Conservation (phyloP, 1,140 invertebrate genomes). For the Phymorhynchus buccinoides region DNA sequence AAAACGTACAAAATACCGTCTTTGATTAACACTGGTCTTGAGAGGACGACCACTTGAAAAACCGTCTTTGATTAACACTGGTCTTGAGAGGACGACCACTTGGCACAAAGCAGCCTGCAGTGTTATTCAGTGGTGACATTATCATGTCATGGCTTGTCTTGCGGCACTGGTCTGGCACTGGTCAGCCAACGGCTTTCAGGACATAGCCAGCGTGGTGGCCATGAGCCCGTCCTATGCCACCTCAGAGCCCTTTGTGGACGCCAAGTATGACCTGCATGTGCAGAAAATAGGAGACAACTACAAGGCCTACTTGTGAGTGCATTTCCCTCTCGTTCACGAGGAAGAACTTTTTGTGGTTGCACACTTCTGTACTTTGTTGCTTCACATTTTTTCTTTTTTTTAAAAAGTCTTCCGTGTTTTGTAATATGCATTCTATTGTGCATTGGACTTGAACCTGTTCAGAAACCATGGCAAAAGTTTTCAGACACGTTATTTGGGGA, state of each 20-base stretch:
- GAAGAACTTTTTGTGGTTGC: neutral
- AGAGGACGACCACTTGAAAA: neutral
- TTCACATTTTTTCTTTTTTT: neutral
- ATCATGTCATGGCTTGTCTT: neutral
- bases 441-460: neutral
- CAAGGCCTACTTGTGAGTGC: slow-evolving; percentile 94
- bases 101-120: too few species aligned
- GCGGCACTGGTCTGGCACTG: slow-evolving; percentile 48
- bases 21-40: too few species aligned
- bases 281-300: slow-evolving; percentile 98
- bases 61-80: neutral
- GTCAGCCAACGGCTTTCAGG: slow-evolving; percentile 78
- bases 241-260: slow-evolving; percentile 94
- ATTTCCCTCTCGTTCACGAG: neutral
- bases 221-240: slow-evolving; percentile 91
- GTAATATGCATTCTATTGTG: neutral
- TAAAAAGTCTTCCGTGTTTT: too few species aligned
- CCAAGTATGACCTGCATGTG: slow-evolving; percentile 90
- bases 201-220: slow-evolving; percentile 87
- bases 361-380: neutral
- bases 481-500: neutral
- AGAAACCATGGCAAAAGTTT: neutral
- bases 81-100: too few species aligned
- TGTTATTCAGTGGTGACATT: neutral
- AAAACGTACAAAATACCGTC: neutral